These are phyloP conservation scores for Chromis chromis DNA, from an alignment of 2,797 vertebrate species.

Conservation along the genomic window DNA sequence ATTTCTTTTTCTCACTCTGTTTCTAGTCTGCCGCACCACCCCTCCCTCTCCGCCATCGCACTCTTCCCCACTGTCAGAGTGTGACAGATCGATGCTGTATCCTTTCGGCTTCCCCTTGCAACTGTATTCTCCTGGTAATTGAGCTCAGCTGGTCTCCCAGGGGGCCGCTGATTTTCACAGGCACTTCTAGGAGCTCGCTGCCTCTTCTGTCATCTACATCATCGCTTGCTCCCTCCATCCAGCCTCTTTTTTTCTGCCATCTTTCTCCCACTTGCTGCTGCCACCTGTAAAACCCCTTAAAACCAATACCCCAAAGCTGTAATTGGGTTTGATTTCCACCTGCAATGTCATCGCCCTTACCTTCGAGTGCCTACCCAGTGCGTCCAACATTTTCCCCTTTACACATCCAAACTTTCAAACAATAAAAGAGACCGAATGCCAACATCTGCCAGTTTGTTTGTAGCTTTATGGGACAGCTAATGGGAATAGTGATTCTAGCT, in stretches of 20 bases:
- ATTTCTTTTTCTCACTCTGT: conserved; percentile 52
- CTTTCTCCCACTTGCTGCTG: conserved; percentile 16
- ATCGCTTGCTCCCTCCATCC: conserved; percentile 52
- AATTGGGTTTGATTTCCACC: conserved; percentile 68
- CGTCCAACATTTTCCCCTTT: conserved; percentile 9
- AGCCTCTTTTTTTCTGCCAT: conserved; percentile 20
- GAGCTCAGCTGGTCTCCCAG: conserved; percentile 83
- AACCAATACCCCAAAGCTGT: conserved; percentile 51
- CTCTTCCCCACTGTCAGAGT: conserved; percentile 68
- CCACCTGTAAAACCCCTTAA: conserved; percentile 56
- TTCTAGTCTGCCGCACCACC: conserved; percentile 47
- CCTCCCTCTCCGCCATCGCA: conserved; percentile 37
- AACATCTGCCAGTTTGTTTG: conserved; percentile 9
- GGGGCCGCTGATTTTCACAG: conserved; percentile 74
- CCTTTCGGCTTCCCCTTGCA: conserved; percentile 79
- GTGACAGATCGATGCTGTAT: conserved; percentile 81
- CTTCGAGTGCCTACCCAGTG: conserved; percentile 23
- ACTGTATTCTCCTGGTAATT: conserved; percentile 86
- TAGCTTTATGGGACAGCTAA: background rate
- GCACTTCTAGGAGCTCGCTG: conserved; percentile 60
- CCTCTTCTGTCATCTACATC: conserved; percentile 59
- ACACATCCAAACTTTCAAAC: conserved; percentile 26
- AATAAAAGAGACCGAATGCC: conserved; percentile 4
- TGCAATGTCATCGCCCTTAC: conserved; percentile 41
- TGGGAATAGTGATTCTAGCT: background rate